Evolutionary conservation across 2,797 vertebrate species (phyloP).

Genomic region (Myotis planiceps): DNA sequence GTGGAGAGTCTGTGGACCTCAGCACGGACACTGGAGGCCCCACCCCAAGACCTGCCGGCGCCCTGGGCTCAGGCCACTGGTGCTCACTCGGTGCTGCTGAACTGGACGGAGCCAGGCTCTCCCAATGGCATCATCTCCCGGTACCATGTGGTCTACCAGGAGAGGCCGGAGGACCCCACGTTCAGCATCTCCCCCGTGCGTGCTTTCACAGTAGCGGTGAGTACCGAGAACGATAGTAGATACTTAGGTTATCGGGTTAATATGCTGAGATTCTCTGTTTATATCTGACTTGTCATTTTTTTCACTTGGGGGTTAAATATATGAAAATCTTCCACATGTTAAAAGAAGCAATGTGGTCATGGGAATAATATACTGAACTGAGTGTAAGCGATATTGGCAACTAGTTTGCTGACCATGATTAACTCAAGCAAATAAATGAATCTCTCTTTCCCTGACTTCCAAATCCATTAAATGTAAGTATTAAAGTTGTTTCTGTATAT

Average conservation of each 20-base stretch:
- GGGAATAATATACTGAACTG: neutral
- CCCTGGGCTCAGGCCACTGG: conserved; percentile 88
- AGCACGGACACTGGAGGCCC: conserved; percentile 89
- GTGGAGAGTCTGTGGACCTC: conserved; percentile 91
- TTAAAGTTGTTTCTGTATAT: neutral
- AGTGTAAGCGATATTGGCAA: neutral
- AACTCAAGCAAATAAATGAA: neutral
- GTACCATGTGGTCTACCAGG: conserved; percentile 91
- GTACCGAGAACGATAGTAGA: conserved; percentile 60
- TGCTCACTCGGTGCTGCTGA: conserved; percentile 87
- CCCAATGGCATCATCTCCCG: conserved; percentile 92
- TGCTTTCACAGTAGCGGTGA: conserved; percentile 93
- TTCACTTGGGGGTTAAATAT: neutral
- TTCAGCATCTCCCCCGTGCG: conserved; percentile 85
- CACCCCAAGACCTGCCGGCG: conserved; percentile 88
- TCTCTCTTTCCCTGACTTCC: neutral
- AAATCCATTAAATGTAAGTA: neutral
- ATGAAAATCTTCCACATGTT: neutral
- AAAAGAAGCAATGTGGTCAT: neutral
- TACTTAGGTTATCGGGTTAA: neutral
- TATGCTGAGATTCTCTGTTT: neutral
- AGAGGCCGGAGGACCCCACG: conserved; percentile 87
- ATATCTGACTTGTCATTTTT: neutral
- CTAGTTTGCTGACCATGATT: neutral
- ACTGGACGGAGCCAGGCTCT: conserved; percentile 90